These are phyloP conservation scores for Drosophila borborema DNA, from an alignment of 2,888 invertebrate genomes.

Conservation along the genomic window DNA sequence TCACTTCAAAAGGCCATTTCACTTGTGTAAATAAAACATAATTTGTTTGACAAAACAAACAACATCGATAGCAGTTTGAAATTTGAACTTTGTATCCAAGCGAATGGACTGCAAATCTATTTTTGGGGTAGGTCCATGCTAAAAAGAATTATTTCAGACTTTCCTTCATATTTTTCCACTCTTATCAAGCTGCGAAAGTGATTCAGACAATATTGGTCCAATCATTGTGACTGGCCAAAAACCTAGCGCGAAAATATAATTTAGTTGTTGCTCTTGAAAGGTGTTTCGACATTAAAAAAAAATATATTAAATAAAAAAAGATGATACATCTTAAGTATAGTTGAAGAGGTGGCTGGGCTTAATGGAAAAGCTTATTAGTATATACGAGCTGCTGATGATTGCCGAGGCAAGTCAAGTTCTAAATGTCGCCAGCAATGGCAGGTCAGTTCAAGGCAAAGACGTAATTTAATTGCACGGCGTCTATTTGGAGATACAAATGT, in stretches of 20 bases:
- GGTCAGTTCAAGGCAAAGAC: conserved; percentile 81
- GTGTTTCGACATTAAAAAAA: conserved; percentile 17
- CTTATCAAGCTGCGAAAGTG: conserved; percentile 19
- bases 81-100: conserved; percentile 10
- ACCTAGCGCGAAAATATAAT: background rate
- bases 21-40: background rate
- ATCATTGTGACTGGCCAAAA: conserved; percentile 51
- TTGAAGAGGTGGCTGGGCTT: conserved; percentile 29
- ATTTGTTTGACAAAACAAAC: background rate
- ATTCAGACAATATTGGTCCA: conserved; percentile 6
- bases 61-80: background rate
- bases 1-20: background rate
- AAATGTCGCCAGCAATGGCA: conserved; percentile 67
- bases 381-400: conserved; percentile 19
- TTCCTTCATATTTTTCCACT: background rate
- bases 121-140: conserved; percentile 61
- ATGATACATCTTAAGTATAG: conserved; percentile 6
- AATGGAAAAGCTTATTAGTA: conserved; percentile 42
- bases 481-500: conserved; percentile 75
- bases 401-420: conserved; percentile 64
- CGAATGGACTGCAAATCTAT: conserved; percentile 23
- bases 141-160: background rate
- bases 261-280: background rate
- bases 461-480: conserved; percentile 74
- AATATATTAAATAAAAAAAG: background rate